phyloP scores from a whole-genome alignment of 2,113 vertebrate species.

The Bos javanicus region DNA sequence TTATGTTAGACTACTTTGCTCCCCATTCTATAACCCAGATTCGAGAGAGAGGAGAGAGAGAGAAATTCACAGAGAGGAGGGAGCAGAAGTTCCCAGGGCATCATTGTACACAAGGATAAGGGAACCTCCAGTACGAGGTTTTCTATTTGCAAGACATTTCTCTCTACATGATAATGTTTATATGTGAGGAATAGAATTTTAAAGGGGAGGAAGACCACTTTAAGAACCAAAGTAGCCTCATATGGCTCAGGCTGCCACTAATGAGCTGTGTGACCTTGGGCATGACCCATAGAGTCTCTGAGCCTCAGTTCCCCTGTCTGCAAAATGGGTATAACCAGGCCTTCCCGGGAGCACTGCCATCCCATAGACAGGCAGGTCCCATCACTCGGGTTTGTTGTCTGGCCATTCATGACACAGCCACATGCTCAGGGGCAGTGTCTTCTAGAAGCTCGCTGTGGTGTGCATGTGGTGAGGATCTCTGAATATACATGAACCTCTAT shows the following conservation, averaged over 20 bases:
- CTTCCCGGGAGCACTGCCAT: background rate
- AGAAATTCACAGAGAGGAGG: background rate
- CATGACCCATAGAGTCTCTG: background rate
- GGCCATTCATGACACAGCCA: background rate
- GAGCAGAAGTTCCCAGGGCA: background rate
- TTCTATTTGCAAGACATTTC: background rate
- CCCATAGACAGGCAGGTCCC: rapidly evolving
- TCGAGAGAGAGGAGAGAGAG: background rate
- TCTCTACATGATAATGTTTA: background rate
- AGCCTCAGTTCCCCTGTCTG: background rate
- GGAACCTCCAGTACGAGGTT: background rate
- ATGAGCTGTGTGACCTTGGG: background rate
- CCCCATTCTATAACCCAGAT: background rate
- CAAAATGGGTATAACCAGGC: background rate
- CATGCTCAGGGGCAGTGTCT: rapidly evolving
- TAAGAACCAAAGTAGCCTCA: background rate
- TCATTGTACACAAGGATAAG: too few relatives aligned
- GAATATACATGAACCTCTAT: background rate
- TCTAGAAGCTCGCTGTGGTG: background rate
- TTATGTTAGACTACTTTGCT: background rate
- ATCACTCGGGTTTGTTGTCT: too few relatives aligned
- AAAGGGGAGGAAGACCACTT: background rate
- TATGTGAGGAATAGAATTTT: background rate
- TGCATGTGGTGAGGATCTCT: background rate
- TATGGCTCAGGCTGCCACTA: background rate